A percentile compares a stretch with the other conserved stretches of the same genome.
Evolutionary conservation across 1,140 invertebrate genomes (phyloP).

Genomic region (Cherax destructor): DNA sequence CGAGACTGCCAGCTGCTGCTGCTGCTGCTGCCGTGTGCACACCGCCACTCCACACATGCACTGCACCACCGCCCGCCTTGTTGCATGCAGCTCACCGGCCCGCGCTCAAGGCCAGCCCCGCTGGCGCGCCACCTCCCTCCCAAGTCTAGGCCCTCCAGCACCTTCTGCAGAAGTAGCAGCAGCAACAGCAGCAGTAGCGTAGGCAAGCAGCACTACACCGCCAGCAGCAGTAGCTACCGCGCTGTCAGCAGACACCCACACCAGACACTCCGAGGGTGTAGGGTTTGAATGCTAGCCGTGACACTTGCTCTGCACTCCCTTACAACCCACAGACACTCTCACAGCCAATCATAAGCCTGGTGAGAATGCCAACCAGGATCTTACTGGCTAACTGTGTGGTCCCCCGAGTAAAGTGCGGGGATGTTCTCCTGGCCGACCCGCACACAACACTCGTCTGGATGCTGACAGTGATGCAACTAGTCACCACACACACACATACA

Average conservation of each 20-base stretch:
- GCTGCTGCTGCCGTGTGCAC: slow-evolving; percentile 57
- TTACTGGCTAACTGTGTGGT: slow-evolving; percentile 58
- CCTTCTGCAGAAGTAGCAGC: slow-evolving; percentile 36
- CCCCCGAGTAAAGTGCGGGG: slow-evolving; percentile 31
- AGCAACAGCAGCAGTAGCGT: slow-evolving; percentile 13
- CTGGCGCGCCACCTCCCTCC: slow-evolving; percentile 61
- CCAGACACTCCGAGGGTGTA: slow-evolving; percentile 22
- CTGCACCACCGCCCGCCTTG: slow-evolving; percentile 60
- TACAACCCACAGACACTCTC: slow-evolving; percentile 3
- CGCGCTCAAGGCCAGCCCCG: slow-evolving; percentile 67
- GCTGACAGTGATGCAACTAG: slow-evolving; percentile 43
- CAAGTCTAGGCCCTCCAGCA: slow-evolving; percentile 65
- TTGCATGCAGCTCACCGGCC: slow-evolving; percentile 68
- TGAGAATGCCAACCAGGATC: slow-evolving; percentile 37
- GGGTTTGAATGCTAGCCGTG: slow-evolving; percentile 2
- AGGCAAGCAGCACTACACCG: background rate
- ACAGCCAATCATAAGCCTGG: slow-evolving; percentile 48
- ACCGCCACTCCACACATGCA: slow-evolving; percentile 67
- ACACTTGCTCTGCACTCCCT: slow-evolving; percentile 24
- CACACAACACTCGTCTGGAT: slow-evolving; percentile 40
- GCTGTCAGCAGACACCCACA: slow-evolving; percentile 8
- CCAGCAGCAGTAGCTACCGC: slow-evolving; percentile 25
- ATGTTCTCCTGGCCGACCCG: slow-evolving; percentile 51
- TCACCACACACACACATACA: slow-evolving; percentile 35
- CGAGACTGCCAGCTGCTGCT: slow-evolving; percentile 16